Base-by-base conservation (phyloP, 1,140 invertebrate species). In the Hycleus cichorii region DNA sequence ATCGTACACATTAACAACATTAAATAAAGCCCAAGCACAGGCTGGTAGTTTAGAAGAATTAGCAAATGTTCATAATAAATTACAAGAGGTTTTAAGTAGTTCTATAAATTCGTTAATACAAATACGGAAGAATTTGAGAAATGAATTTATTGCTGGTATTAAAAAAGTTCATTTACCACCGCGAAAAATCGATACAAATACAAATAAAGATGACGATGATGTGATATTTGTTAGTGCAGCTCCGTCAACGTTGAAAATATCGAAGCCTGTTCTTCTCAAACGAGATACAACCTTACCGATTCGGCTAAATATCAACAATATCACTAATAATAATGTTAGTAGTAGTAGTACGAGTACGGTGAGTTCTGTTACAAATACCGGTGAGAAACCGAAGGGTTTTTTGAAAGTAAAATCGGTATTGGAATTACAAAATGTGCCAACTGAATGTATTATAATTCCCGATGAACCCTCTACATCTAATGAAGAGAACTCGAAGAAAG, bases 91-190 rank as follows among this genome's bases (percentile, higher is more conserved):
- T 2, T 54, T 72, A 9, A 72, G 70, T 50, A 69, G 54, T 42
- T 69, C 70, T 0, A 69, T 72, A 27, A 72, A 72, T 54, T 69
- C 70, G 11, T 58, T 72, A 7, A 72, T 72, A 26, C 67, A 70
- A 60, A 66, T 72, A 38, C 59, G 70, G 39, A 72, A 72, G 46
- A 72, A 66, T 60, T 54, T 72, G 32, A 52, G 69, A 38, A 68
- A 57, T 1, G 69, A 72, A 52, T 72, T 72, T 58, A 64, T 72
- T 26, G 58, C 61, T 5, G 69, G 67, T 39, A 67, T 68, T 59
- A 65, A 68, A 63, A 64, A 63, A 25, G 53, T 68, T n/a, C 58
- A 58, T 18, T 66, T 69, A 24, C 64, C 64, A 8, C 56, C 60
- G 8, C 63, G 64, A 3, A 25, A 46, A 26, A 18, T 45, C 6